Evolutionary conservation across 2,797 vertebrate species (phyloP).

Genomic region (Hafferia zeledoni): DNA sequence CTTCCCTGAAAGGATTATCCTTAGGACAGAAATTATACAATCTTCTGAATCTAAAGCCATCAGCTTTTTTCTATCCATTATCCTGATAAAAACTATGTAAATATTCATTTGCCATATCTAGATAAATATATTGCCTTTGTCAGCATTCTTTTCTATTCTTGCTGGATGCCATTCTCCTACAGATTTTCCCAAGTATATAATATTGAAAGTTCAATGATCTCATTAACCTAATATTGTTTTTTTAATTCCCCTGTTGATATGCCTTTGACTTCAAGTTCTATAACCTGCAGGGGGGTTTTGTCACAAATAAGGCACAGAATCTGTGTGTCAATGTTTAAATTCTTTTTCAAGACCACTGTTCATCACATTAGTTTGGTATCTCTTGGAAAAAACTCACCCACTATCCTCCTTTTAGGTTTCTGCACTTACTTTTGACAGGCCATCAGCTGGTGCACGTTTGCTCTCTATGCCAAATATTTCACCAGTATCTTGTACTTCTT

Average conservation of each 20-base stretch:
- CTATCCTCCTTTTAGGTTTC: not conserved
- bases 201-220: not conserved
- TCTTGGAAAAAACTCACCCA: not conserved
- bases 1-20: not conserved
- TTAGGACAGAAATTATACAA: not conserved
- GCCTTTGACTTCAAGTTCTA: not conserved
- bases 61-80: not conserved
- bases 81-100: not conserved
- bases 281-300: rapidly evolving
- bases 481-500: not conserved
- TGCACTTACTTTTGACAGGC: not conserved
- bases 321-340: not conserved
- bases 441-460: not conserved
- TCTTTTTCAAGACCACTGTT: not conserved
- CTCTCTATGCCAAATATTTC: not conserved
- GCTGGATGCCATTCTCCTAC: not conserved
- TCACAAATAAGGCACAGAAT: not conserved
- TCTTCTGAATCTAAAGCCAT: not conserved
- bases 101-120: not conserved
- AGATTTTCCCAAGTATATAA: not conserved
- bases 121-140: not conserved
- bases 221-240: not conserved
- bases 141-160: not conserved
- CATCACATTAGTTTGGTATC: not conserved
- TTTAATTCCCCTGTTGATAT: not conserved